Conservation (phyloP, 2,888 invertebrate genomes). For the Cheilosia grossa region DNA sequence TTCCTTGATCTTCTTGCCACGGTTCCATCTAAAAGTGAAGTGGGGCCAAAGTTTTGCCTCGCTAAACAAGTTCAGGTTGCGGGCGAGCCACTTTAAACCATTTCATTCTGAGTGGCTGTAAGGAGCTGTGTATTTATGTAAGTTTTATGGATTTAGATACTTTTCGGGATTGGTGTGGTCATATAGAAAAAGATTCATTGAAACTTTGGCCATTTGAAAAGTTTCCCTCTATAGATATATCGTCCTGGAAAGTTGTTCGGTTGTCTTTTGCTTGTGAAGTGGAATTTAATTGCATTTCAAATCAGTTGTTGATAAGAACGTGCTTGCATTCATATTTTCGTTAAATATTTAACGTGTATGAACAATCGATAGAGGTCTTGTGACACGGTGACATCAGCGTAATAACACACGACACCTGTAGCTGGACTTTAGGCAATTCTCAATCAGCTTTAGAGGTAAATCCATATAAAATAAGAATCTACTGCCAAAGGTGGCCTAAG, state of each 20-base stretch:
- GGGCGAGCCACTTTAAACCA: conserved; percentile 42
- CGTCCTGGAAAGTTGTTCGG: neutral
- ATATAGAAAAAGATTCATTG: neutral
- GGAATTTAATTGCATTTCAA: neutral
- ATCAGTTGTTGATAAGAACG: too few relatives aligned
- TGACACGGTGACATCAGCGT: too few relatives aligned
- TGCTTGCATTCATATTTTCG: too few relatives aligned
- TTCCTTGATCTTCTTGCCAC: conserved; percentile 10
- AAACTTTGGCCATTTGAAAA: conserved; percentile 42
- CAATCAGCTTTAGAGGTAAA: too few relatives aligned
- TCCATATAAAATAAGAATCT: too few relatives aligned
- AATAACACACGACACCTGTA: too few relatives aligned
- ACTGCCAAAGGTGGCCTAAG: too few relatives aligned
- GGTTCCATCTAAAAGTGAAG: neutral
- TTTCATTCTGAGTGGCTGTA: conserved; percentile 24
- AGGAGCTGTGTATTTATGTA: conserved; percentile 26
- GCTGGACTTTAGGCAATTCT: too few relatives aligned
- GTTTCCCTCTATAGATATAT: neutral
- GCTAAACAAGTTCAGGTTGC: conserved; percentile 19
- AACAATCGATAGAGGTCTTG: too few relatives aligned
- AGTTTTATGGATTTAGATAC: conserved; percentile 32
- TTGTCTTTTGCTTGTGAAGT: neutral
- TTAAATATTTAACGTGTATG: too few relatives aligned
- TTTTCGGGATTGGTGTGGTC: conserved; percentile 28
- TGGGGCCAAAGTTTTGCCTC: conserved; percentile 42